phyloP scores from a whole-genome alignment of 2,113 vertebrate genomes.

The Budorcas taxicolor region DNA sequence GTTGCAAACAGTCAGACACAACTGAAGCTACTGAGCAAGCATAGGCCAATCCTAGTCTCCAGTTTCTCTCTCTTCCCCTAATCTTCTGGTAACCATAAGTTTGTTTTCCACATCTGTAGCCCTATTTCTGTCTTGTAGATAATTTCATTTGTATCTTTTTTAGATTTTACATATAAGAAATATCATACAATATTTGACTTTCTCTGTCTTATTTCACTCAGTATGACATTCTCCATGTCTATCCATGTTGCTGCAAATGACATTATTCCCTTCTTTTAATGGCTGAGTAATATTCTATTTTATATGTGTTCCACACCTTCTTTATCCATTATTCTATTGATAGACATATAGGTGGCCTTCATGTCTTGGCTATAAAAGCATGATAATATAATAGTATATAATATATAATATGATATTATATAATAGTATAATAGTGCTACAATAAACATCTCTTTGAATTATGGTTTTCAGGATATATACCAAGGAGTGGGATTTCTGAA shows the following conservation, averaged over 20 bases:
- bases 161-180: neutral
- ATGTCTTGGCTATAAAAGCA: neutral
- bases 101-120: too few relatives aligned
- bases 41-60: neutral
- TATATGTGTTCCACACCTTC: neutral
- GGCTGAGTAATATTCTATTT: neutral
- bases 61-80: neutral
- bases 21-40: neutral
- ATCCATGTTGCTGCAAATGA: neutral
- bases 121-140: neutral
- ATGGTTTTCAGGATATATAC: neutral
- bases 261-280: neutral
- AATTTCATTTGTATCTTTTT: neutral
- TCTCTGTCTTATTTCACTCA: neutral
- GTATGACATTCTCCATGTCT: neutral
- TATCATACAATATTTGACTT: neutral
- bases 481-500: neutral
- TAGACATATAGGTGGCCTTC: neutral
- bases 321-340: neutral
- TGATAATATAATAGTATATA: neutral
- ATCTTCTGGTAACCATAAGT: neutral
- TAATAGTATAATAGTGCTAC: neutral
- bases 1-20: neutral
- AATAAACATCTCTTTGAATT: neutral
- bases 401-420: neutral